These are phyloP conservation scores for Actinopyga echinites DNA, from an alignment of 53 echinoderm and acorn worm species.

Conservation along the genomic window DNA sequence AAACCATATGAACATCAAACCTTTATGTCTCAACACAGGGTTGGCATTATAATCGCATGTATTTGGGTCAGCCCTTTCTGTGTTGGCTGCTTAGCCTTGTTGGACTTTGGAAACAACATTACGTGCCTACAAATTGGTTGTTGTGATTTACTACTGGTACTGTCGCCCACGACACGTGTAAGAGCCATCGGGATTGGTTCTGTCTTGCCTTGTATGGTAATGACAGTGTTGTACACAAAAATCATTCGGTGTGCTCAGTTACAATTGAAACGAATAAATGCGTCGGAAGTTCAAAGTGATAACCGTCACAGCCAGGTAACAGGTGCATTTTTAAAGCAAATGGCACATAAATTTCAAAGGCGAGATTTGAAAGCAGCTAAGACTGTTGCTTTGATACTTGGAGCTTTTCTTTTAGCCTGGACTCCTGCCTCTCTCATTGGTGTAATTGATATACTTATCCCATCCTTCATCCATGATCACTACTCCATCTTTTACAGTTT, in stretches of 20 bases:
- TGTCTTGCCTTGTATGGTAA: not conserved
- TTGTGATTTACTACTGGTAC: not conserved
- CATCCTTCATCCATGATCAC: slow-evolving; percentile 29
- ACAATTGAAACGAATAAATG: not conserved
- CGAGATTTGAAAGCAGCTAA: slow-evolving; percentile 68
- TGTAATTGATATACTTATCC: slow-evolving; percentile 56
- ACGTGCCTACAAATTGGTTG: not conserved
- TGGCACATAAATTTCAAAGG: slow-evolving; percentile 6
- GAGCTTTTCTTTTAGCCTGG: slow-evolving; percentile 58
- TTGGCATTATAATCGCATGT: slow-evolving; percentile 28
- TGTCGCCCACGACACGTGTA: not conserved
- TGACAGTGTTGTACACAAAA: not conserved
- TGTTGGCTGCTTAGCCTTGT: not conserved
- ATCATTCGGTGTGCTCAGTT: not conserved
- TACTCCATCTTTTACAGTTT: slow-evolving; percentile 45
- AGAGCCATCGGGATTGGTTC: not conserved
- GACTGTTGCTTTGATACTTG: slow-evolving; percentile 65
- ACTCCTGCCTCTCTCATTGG: slow-evolving; percentile 61
- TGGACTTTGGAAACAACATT: slow-evolving; percentile 44
- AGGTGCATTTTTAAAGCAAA: not conserved
- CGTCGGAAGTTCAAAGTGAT: not conserved
- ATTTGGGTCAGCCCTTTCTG: slow-evolving; percentile 26
- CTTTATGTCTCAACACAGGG: slow-evolving; percentile 34
- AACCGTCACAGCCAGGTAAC: not conserved
- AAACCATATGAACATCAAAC: slow-evolving; percentile 56